Evolutionary conservation across 2,888 invertebrate genomes (phyloP).

Genomic region (Argyresthia goedartella): DNA sequence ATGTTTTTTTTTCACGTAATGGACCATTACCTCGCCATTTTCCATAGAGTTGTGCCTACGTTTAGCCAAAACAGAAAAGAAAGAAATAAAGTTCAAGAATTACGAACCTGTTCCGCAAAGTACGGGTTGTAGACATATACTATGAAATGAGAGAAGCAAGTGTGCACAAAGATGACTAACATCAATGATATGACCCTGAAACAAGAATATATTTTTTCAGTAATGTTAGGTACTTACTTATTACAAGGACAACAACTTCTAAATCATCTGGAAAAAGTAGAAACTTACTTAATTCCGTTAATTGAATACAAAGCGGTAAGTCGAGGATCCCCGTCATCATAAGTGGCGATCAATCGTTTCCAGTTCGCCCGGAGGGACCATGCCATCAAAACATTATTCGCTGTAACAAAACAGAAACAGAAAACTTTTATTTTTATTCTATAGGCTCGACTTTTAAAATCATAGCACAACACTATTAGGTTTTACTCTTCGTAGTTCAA

Average conservation of each 20-base stretch:
- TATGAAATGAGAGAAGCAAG: conserved; percentile 31
- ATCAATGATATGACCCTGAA: conserved; percentile 33
- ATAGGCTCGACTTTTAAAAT: neutral
- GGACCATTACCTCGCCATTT: too few species aligned
- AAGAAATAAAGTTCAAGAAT: neutral
- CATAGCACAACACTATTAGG: too few species aligned
- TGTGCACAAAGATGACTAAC: conserved; percentile 33
- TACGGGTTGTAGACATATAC: conserved; percentile 34
- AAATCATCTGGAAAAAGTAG: too few species aligned
- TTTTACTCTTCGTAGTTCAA: too few species aligned
- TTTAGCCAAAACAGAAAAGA: too few species aligned
- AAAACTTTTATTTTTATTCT: neutral
- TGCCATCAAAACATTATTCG: conserved; percentile 22
- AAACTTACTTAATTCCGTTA: conserved; percentile 34
- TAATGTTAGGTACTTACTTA: too few species aligned
- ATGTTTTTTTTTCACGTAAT: too few species aligned
- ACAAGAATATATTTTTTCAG: conserved; percentile 6
- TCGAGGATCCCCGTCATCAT: conserved; percentile 31
- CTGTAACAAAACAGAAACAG: conserved; percentile 18
- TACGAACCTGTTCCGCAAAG: conserved; percentile 28
- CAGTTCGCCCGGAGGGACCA: conserved; percentile 43
- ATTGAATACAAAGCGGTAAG: conserved; percentile 28
- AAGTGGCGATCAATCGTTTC: conserved; percentile 26
- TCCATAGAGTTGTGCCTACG: too few species aligned
- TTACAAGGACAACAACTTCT: too few species aligned